Conservation (phyloP, 2,113 vertebrate species). For the Dascyllus trimaculatus region DNA sequence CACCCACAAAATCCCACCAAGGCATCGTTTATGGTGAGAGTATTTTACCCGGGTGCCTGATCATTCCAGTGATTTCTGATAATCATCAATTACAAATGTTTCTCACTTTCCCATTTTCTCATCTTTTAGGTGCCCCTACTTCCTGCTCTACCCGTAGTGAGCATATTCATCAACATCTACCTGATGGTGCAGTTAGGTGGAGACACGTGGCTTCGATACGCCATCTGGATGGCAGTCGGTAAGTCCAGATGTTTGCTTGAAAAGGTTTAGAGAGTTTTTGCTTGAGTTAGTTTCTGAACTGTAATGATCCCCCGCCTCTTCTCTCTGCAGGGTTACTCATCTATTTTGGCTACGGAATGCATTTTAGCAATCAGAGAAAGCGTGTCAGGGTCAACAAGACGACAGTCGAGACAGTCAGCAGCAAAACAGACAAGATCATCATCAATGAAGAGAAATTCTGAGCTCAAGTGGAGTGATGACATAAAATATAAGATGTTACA, state of each 20-base stretch:
- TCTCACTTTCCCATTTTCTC: not conserved
- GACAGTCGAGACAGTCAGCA: slow-evolving; percentile 60
- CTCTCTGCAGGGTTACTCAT: slow-evolving; percentile 84
- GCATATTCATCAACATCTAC: slow-evolving; percentile 86
- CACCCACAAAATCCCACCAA: slow-evolving; percentile 86
- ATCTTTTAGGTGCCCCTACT: slow-evolving; percentile 87
- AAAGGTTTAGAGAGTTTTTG: not conserved
- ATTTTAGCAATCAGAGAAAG: slow-evolving; percentile 82
- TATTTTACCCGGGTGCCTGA: not conserved
- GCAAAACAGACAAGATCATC: slow-evolving; percentile 34
- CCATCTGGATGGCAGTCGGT: slow-evolving; percentile 89
- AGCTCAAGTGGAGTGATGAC: slow-evolving; percentile 12
- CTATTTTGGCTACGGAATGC: slow-evolving; percentile 88
- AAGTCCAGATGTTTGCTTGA: slow-evolving; percentile 51
- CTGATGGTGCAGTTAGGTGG: slow-evolving; percentile 85
- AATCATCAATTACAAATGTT: not conserved
- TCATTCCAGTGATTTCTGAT: not conserved
- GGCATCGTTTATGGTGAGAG: slow-evolving; percentile 88
- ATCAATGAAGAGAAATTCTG: slow-evolving; percentile 68
- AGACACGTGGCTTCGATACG: slow-evolving; percentile 86
- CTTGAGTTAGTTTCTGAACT: not conserved
- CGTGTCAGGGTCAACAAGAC: not conserved
- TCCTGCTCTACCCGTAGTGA: slow-evolving; percentile 86
- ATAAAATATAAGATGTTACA: slow-evolving; percentile 59
- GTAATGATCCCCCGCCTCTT: not conserved